Base-by-base conservation (phyloP, 2,888 invertebrate genomes). In the Chymomyza caudatula region DNA sequence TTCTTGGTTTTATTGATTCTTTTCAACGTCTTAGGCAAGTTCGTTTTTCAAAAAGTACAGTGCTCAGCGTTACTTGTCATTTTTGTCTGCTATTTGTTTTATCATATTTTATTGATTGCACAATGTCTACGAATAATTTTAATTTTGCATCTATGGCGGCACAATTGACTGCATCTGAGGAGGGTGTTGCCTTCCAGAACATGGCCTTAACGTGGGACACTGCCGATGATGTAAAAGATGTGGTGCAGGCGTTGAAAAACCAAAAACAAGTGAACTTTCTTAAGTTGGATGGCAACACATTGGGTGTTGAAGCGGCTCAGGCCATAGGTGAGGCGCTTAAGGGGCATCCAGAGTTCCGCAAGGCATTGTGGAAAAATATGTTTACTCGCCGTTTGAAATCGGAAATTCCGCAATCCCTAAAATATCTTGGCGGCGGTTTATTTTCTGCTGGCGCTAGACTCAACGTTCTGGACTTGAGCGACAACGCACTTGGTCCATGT, bases 401-500 rank as follows among this genome's bases (percentile, higher is more conserved):
- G 0, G 99, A 99, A 92, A 99, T 99, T 86, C 99, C 99, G 0
- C 92, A 94, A 47, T 97, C 98, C 5, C 89, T 99, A 89, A 92
- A 93, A 87, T 92, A 92, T 65, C 92, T 98, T 0, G 96, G 97
- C 0, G 92, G 92, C 54, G 97, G 97, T 0, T 92, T 99, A 81
- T 95, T 96, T 63, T 87, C 91, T 4, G 96, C 98, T 0, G 94
- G 94, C 0, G 96, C 96, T 0, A 92, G 93, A 1, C 92, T 99
- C 0, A 93, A 94, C 0, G 95, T 96, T 61, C 90, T 99, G 8
- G 98, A 99, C 87, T 92, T 99, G 6, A 98, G 98, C 89, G 98
- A 99, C 90, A 98, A 99, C 90, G 99, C 99, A 0, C 95, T 99
- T 78, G 99, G 98, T 0, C 98, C 98, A 0, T 96, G 97, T 77